A percentile compares a stretch with the other conserved stretches of the same genome.
Conservation (phyloP, 1,140 invertebrate species). For the Heliconius nattereri region DNA sequence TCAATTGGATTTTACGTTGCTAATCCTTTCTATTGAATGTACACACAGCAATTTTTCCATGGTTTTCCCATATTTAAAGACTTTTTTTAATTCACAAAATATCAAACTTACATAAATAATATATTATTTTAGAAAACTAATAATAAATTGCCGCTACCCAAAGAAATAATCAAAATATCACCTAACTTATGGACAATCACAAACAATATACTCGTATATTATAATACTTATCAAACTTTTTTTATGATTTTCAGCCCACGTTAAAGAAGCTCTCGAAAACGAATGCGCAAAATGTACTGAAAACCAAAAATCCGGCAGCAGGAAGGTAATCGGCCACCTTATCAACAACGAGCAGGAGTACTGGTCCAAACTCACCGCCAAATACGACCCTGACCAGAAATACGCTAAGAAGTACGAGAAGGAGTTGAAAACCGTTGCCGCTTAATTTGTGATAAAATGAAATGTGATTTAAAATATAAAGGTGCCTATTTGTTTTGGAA, state of each 20-base stretch:
- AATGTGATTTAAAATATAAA: background rate
- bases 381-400: slow-evolving; percentile 82
- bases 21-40: background rate
- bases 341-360: slow-evolving; percentile 82
- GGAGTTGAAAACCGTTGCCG: background rate
- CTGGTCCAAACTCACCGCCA: slow-evolving; percentile 82
- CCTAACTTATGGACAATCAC: too few species aligned
- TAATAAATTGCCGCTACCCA: too few species aligned
- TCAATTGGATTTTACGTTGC: background rate
- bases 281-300: slow-evolving; percentile 84
- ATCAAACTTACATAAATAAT: background rate
- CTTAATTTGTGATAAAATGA: background rate
- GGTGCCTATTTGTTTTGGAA: slow-evolving; percentile 18
- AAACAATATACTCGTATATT: too few species aligned
- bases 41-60: background rate
- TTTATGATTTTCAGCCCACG: slow-evolving; percentile 49
- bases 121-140: too few species aligned
- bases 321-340: slow-evolving; percentile 81
- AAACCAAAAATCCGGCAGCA: slow-evolving; percentile 81
- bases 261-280: slow-evolving; percentile 84
- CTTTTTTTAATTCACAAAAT: background rate
- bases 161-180: too few species aligned
- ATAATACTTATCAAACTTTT: background rate
- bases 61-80: background rate
- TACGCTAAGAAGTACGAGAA: slow-evolving; percentile 78